A percentile compares a stretch with the other conserved stretches of the same genome.
Conservation (phyloP, 1,140 invertebrate species). For the Calephelis nemesis region DNA sequence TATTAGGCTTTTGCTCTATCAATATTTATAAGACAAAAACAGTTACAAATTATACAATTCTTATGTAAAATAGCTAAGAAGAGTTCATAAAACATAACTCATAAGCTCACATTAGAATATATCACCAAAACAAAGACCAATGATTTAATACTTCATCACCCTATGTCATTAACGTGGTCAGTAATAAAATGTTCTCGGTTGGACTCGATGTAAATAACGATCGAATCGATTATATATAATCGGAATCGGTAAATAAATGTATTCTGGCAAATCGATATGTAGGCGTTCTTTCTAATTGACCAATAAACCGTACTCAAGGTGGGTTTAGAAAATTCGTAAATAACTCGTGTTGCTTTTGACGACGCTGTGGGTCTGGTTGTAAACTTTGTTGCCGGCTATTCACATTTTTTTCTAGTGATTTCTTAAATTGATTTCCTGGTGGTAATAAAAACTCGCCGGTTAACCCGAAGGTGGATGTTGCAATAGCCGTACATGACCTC, state of each 20-base stretch:
- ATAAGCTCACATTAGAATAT: slow-evolving; percentile 7
- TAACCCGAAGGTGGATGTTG: too few relatives aligned
- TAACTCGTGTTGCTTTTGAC: slow-evolving; percentile 27
- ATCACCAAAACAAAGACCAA: slow-evolving; percentile 29
- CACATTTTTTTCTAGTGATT: background rate
- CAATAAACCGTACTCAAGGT: slow-evolving; percentile 46
- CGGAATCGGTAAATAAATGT: slow-evolving; percentile 42
- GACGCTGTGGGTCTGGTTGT: slow-evolving; percentile 31
- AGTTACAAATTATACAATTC: background rate
- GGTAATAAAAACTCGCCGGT: too few relatives aligned
- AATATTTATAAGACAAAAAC: slow-evolving; percentile 11
- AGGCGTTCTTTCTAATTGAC: slow-evolving; percentile 60
- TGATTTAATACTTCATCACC: slow-evolving; percentile 46
- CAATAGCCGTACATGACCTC: too few relatives aligned
- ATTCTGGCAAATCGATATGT: slow-evolving; percentile 49
- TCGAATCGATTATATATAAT: slow-evolving; percentile 48
- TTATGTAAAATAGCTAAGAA: slow-evolving; percentile 11
- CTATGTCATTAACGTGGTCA: slow-evolving; percentile 42
- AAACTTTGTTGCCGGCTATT: slow-evolving; percentile 11
- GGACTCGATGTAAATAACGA: slow-evolving; percentile 42
- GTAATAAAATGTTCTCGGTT: slow-evolving; percentile 36
- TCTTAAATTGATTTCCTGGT: background rate
- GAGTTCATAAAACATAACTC: background rate
- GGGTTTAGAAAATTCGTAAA: slow-evolving; percentile 32
- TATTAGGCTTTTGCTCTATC: background rate